Percentiles rank a stretch among this genome's conserved stretches.
phyloP scores from a whole-genome alignment of 2,113 vertebrate genomes.

The Piprites chloris region DNA sequence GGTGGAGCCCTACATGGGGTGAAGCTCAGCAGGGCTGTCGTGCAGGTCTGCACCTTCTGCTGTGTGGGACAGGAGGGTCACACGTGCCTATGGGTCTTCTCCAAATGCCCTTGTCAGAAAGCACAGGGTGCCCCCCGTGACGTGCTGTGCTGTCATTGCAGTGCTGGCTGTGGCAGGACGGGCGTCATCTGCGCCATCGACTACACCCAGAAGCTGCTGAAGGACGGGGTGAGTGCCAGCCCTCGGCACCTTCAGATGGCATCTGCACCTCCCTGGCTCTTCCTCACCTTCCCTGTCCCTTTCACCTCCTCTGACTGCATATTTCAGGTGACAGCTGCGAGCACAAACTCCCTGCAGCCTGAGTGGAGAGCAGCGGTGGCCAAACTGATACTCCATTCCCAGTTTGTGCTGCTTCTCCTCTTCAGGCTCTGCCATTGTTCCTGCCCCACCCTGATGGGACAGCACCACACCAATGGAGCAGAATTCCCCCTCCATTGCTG shows the following conservation, averaged over 20 bases:
- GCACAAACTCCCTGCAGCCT: not conserved
- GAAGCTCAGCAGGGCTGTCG: not conserved
- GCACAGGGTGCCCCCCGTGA: not conserved
- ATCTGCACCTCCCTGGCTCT: not conserved
- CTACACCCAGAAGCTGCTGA: conserved; percentile 90
- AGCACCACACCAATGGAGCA: not conserved
- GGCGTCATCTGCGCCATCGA: conserved; percentile 92
- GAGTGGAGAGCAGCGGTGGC: fast-evolving
- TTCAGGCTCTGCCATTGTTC: not conserved
- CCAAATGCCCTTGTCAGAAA: not conserved
- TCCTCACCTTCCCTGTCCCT: not conserved
- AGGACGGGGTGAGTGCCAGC: conserved; percentile 80
- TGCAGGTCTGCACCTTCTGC: not conserved
- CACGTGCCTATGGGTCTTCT: not conserved
- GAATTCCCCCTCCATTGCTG: not conserved
- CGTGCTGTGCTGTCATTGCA: conserved; percentile 62
- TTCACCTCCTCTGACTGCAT: too few relatives aligned
- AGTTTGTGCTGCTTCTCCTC: not conserved
- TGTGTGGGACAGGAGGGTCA: not conserved
- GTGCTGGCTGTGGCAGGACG: conserved; percentile 94
- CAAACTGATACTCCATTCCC: fast-evolving
- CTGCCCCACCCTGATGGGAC: not conserved
- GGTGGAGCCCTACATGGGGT: not conserved
- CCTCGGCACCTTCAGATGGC: fast-evolving
- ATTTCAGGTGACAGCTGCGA: not conserved